Base-by-base conservation (phyloP, 2,888 invertebrate species). In the Pyrochroa serraticornis region DNA sequence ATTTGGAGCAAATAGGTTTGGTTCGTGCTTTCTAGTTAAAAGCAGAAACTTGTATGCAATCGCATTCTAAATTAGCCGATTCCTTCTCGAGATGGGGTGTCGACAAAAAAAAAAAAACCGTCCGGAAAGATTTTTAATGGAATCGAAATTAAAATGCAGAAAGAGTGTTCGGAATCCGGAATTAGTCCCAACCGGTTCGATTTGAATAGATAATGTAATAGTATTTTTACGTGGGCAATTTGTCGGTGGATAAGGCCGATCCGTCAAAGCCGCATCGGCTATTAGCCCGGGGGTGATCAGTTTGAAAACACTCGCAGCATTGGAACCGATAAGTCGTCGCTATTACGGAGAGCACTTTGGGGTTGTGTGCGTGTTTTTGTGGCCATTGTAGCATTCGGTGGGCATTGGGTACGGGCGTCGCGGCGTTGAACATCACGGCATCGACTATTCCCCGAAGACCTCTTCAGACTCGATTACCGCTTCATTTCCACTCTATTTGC, bases 381-480 rank as follows among this genome's bases (percentile, higher is more conserved):
- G 8, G 32, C 32, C 13, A 48, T 48, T 57, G 51, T 50, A 31
- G 7, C 10, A 45, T 45, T 41, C 34, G 38, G 57, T 38, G 10
- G 41, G 45, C 46, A 46, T 39, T 45, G 38, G 51, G 45, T 41
- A 46, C 35, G 34, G 46, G 44, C 57, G 57, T 47, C 37, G 34
- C 47, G 34, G 49, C 33, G 44, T 37, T 53, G 48, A 57, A 53
- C 53, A 58, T 58, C 58, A 53, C 53, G 41, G 45, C 49, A 14
- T 37, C 43, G 48, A 50, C 43, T 48, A 38, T 34, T 60, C 63
- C 63, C 63, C 43, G 43, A 58, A 54, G 63, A 58, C 60, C 63
- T 61, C 63, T 63, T 61, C 60, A 61, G 63, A 64, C 54, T 58
- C 62, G 64, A 64, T 64, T 64, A 60, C 62, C 60, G 64, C 60